Conservation (phyloP, 1,140 invertebrate species). For the Colletes latitarsis region DNA sequence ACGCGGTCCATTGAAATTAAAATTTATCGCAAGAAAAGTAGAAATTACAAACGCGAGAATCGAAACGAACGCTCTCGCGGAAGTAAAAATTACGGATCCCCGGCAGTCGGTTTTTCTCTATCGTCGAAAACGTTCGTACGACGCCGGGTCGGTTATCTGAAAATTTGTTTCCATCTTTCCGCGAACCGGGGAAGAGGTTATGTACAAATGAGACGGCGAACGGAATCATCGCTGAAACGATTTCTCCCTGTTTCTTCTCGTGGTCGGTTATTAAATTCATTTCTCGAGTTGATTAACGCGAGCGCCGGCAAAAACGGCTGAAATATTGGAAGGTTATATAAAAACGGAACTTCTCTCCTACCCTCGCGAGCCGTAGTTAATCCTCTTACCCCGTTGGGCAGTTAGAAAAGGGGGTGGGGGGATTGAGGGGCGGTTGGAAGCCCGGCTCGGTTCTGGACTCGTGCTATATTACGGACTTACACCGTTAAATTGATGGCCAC, state of each 20-base stretch:
- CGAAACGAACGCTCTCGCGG: not conserved
- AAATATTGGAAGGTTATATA: constrained; percentile 63
- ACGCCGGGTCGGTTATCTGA: too few species aligned
- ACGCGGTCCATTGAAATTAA: too few species aligned
- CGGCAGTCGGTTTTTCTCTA: not conserved
- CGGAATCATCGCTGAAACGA: constrained; percentile 33
- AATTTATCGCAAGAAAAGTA: too few species aligned
- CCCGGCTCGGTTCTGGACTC: constrained; percentile 43
- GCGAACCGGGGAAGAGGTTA: not conserved
- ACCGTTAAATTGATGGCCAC: constrained; percentile 64
- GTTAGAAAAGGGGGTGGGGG: constrained; percentile 32
- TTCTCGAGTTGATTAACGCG: constrained; percentile 66
- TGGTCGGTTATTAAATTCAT: constrained; percentile 67
- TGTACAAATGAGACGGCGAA: constrained; percentile 5
- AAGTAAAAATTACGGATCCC: too few species aligned
- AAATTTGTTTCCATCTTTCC: constrained; percentile 1
- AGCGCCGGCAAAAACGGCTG: constrained; percentile 52
- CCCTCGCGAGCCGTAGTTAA: constrained; percentile 58
- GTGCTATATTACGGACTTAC: constrained; percentile 66
- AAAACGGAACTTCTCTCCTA: constrained; percentile 53
- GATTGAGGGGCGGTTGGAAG: constrained; percentile 2
- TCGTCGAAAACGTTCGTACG: not conserved
- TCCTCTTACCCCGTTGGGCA: constrained; percentile 62
- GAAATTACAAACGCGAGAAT: not conserved
- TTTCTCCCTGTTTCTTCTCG: constrained; percentile 33